These are phyloP conservation scores for Brassicogethes aeneus DNA, from an alignment of 2,888 invertebrate species.

Conservation along the genomic window DNA sequence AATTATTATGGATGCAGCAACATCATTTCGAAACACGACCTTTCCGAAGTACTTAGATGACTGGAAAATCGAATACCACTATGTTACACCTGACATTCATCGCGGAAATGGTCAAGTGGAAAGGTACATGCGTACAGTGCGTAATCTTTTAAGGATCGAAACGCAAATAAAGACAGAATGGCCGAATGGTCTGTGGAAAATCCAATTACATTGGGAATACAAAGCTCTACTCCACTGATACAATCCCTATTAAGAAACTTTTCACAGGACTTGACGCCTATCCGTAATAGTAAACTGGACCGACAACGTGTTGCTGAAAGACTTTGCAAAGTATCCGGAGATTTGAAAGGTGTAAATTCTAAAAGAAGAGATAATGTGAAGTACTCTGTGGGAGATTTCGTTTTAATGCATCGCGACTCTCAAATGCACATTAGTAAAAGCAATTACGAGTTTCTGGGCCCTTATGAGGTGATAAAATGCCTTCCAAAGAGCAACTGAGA, in stretches of 20 bases:
- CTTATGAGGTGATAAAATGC: too few species aligned
- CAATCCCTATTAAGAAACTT: constrained; percentile 15
- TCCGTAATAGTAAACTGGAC: constrained; percentile 13
- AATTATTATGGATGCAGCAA: constrained; percentile 15
- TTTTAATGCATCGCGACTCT: too few species aligned
- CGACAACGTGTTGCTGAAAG: constrained; percentile 13
- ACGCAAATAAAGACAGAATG: constrained; percentile 15
- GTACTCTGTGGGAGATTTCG: too few species aligned
- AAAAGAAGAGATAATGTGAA: too few species aligned
- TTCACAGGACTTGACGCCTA: constrained; percentile 10
- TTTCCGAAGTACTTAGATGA: constrained; percentile 13
- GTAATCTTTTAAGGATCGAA: constrained; percentile 15
- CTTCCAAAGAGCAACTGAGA: too few species aligned
- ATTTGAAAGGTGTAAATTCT: too few species aligned
- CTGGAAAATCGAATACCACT: constrained; percentile 13
- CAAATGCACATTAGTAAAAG: too few species aligned
- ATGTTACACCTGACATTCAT: constrained; percentile 14
- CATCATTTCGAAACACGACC: constrained; percentile 13
- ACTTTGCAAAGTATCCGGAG: too few species aligned
- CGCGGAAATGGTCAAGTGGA: constrained; percentile 18
- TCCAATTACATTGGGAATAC: constrained; percentile 17
- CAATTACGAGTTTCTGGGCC: too few species aligned
- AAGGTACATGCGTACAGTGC: constrained; percentile 19
- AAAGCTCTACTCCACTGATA: constrained; percentile 14
- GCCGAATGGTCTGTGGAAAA: constrained; percentile 16